These are phyloP conservation scores for Siniperca knerii DNA, from an alignment of 2,113 vertebrate species.

Conservation along the genomic window DNA sequence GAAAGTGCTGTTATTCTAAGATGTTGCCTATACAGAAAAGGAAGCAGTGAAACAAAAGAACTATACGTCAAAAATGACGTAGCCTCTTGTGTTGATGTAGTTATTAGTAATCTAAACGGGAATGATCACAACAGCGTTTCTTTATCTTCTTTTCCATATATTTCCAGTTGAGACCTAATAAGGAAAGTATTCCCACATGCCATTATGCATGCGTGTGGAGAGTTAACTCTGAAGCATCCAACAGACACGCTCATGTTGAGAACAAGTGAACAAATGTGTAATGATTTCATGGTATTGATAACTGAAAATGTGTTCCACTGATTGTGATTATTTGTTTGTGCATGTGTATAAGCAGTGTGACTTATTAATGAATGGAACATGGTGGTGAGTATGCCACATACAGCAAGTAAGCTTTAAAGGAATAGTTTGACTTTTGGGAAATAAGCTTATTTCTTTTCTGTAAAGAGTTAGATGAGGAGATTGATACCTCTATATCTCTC, in stretches of 20 bases:
- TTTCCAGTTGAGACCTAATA: slow-evolving; percentile 27
- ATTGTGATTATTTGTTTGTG: slow-evolving; percentile 7
- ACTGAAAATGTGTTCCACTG: slow-evolving; percentile 1
- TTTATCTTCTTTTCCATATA: slow-evolving; percentile 15
- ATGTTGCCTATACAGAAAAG: slow-evolving; percentile 14
- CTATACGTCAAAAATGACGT: slow-evolving; percentile 1
- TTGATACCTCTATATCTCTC: no score
- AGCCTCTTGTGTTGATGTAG: background rate
- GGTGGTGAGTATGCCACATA: background rate
- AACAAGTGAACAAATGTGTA: slow-evolving; percentile 8
- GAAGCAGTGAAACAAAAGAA: slow-evolving; percentile 42
- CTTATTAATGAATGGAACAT: background rate
- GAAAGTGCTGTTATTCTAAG: slow-evolving; percentile 27
- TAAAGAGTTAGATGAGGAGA: no score
- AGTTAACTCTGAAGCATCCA: slow-evolving; percentile 13
- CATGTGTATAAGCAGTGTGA: background rate
- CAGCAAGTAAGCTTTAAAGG: background rate
- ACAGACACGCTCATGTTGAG: background rate
- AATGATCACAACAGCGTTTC: background rate
- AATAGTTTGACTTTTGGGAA: no score
- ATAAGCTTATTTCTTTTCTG: no score
- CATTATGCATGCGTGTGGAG: background rate
- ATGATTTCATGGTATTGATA: slow-evolving; percentile 30
- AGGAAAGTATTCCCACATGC: slow-evolving; percentile 41
- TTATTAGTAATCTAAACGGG: background rate